Percentiles rank a stretch among this genome's conserved stretches.
Evolutionary conservation across 64 coral and sea anemone genomes (phyloP).

Genomic region (Orbicella faveolata): DNA sequence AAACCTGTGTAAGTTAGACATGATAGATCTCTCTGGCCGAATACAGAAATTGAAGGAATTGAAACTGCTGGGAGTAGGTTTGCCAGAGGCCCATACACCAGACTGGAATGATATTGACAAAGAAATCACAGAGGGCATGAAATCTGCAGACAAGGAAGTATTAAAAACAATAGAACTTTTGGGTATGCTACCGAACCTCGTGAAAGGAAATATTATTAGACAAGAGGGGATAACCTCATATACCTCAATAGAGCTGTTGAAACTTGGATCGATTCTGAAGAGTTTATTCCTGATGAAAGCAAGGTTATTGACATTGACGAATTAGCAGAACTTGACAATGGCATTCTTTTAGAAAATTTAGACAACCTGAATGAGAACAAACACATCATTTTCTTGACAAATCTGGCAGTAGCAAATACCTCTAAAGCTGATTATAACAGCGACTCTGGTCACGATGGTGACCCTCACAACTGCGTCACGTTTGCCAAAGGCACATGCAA

Average conservation of each 20-base stretch:
- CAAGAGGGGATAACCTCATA: constrained; percentile 27
- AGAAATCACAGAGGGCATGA: constrained; percentile 56
- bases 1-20: no score
- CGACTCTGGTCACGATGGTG: not conserved
- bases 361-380: no score
- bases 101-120: not conserved
- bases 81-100: no score
- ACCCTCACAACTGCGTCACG: not conserved
- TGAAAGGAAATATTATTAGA: constrained; percentile 28
- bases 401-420: not conserved
- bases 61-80: no score
- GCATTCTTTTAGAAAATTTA: not conserved
- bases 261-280: constrained; percentile 14
- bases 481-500: not conserved
- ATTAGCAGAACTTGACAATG: constrained; percentile 33
- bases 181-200: constrained; percentile 40
- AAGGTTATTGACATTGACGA: constrained; percentile 24
- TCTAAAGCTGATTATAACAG: not conserved
- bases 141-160: constrained; percentile 48
- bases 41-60: no score
- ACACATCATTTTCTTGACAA: not conserved
- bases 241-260: constrained; percentile 18
- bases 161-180: constrained; percentile 51
- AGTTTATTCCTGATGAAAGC: constrained; percentile 46
- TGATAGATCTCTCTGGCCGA: no score